Conservation (phyloP, 2,888 invertebrate genomes). For the Nineta flava region DNA sequence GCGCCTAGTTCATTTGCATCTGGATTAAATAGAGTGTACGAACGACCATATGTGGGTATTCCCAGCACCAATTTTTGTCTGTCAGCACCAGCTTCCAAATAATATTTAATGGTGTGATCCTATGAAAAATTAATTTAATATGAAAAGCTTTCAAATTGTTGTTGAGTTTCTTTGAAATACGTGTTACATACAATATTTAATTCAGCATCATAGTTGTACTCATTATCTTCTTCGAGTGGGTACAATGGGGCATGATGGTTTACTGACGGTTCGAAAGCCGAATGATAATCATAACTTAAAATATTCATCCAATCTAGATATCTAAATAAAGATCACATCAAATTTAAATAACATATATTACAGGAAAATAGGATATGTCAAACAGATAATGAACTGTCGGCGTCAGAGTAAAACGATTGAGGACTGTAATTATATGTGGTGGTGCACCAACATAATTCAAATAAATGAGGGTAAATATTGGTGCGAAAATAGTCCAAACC, state of each 20-base stretch:
- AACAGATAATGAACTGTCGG: too few species aligned
- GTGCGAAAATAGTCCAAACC: too few species aligned
- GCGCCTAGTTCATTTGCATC: constrained; percentile 75
- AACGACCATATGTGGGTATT: constrained; percentile 79
- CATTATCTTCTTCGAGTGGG: constrained; percentile 63
- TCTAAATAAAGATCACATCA: constrained; percentile 25
- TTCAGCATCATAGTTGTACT: constrained; percentile 76
- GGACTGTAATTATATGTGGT: too few species aligned
- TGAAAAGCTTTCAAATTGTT: not conserved
- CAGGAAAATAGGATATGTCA: too few species aligned
- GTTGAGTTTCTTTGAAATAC: not conserved
- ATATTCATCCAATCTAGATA: constrained; percentile 87
- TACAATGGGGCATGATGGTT: constrained; percentile 83
- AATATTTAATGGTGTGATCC: constrained; percentile 76
- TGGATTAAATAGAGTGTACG: constrained; percentile 75
- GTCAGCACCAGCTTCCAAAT: constrained; percentile 63
- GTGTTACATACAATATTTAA: constrained; percentile 65
- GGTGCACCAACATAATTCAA: too few species aligned
- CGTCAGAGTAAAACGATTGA: too few species aligned
- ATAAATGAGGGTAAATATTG: too few species aligned
- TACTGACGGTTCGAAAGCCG: constrained; percentile 77
- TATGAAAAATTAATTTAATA: constrained; percentile 23
- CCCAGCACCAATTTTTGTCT: constrained; percentile 67
- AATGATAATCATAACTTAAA: constrained; percentile 83
- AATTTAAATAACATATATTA: not conserved